Percentiles rank a stretch among this genome's conserved stretches.
phyloP scores from a whole-genome alignment of 2,888 invertebrate genomes.

The Agonopterix arenella region DNA sequence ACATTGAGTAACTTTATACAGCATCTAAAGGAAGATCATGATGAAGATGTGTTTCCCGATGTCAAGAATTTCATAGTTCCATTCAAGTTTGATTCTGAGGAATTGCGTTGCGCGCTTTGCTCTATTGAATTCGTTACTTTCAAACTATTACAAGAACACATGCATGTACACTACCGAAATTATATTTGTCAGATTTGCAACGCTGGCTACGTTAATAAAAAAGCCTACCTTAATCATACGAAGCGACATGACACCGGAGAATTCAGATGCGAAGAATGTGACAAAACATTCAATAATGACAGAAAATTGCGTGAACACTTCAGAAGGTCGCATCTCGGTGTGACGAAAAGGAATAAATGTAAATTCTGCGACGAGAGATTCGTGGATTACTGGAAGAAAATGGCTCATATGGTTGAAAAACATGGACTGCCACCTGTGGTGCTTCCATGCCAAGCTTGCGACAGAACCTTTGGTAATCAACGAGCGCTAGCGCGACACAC shows the following conservation, averaged over 20 bases:
- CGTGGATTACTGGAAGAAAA: slow-evolving; percentile 41
- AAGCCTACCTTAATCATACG: slow-evolving; percentile 28
- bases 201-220: slow-evolving; percentile 33
- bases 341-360: slow-evolving; percentile 33
- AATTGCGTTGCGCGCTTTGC: slow-evolving; percentile 41
- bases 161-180: slow-evolving; percentile 49
- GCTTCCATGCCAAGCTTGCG: slow-evolving; percentile 45
- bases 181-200: slow-evolving; percentile 41
- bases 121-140: slow-evolving; percentile 32
- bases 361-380: slow-evolving; percentile 36
- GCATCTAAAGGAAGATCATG: slow-evolving; percentile 32
- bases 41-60: slow-evolving; percentile 28
- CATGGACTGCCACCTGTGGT: slow-evolving; percentile 37
- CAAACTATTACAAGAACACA: slow-evolving; percentile 47
- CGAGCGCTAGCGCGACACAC: slow-evolving; percentile 35
- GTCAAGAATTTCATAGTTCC: slow-evolving; percentile 44
- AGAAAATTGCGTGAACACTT: slow-evolving; percentile 21
- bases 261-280: slow-evolving; percentile 39
- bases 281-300: slow-evolving; percentile 30
- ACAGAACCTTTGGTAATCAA: slow-evolving; percentile 37
- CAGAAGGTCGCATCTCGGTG: slow-evolving; percentile 19
- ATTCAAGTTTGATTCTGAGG: slow-evolving; percentile 45
- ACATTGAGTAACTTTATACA: slow-evolving; percentile 30
- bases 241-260: slow-evolving; percentile 37
- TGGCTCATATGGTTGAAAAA: slow-evolving; percentile 40